Evolutionary conservation across 2,797 vertebrate species (phyloP).

Genomic region (Strix occidentalis): DNA sequence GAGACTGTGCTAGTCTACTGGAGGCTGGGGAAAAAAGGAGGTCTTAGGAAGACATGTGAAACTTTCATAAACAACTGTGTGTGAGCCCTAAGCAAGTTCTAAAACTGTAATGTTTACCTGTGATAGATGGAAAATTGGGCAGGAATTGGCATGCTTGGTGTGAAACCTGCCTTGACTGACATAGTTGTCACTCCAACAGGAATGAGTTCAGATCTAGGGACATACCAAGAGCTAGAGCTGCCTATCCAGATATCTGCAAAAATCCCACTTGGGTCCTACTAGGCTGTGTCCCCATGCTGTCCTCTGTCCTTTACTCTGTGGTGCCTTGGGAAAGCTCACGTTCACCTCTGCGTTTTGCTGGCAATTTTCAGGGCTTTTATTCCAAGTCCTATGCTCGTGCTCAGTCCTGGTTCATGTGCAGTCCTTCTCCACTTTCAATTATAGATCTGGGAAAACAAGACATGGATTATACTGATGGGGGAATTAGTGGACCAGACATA

Average conservation of each 20-base stretch:
- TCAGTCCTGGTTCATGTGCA: neutral
- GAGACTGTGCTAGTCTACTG: neutral
- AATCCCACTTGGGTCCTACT: neutral
- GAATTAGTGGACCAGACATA: neutral
- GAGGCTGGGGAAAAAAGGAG: neutral
- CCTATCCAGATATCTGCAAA: neutral
- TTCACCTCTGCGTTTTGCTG: neutral
- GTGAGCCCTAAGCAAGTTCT: neutral
- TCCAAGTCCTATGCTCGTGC: neutral
- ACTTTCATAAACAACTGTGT: neutral
- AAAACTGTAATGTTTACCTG: neutral
- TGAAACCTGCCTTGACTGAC: neutral
- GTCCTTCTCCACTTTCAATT: neutral
- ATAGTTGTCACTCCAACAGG: neutral
- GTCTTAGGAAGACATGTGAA: neutral
- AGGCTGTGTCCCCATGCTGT: neutral
- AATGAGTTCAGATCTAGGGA: accelerated
- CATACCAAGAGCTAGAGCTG: neutral
- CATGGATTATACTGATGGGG: neutral
- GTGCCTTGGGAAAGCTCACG: neutral
- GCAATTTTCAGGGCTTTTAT: neutral
- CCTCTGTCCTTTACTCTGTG: neutral
- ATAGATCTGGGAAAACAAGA: neutral
- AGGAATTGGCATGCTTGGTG: neutral
- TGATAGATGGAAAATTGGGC: neutral